Conservation (phyloP, 2,888 invertebrate species). For the Monopis laevigella region DNA sequence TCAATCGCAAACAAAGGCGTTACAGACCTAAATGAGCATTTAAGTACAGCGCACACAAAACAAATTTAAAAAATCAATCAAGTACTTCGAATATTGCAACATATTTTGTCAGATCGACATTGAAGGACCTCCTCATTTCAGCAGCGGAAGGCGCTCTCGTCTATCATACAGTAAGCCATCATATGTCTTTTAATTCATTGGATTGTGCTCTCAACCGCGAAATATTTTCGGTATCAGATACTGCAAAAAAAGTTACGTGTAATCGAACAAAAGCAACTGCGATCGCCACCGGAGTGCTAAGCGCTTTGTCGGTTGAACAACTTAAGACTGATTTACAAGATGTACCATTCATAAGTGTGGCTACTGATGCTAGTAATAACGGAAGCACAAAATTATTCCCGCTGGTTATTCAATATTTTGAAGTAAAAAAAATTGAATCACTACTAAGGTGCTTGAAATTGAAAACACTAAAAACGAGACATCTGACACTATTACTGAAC, state of each 20-base stretch:
- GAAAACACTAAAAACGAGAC: constrained; percentile 16
- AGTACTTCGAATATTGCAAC: background rate
- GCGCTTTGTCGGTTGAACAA: constrained; percentile 11
- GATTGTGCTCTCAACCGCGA: constrained; percentile 15
- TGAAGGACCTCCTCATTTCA: background rate
- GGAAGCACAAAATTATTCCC: constrained; percentile 15
- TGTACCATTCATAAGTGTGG: constrained; percentile 14
- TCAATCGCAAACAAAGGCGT: background rate
- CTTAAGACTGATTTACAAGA: constrained; percentile 13
- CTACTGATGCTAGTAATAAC: constrained; percentile 14
- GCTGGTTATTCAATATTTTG: constrained; percentile 16
- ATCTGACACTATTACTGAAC: constrained; percentile 12
- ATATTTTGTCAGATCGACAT: background rate
- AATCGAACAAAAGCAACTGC: constrained; percentile 16
- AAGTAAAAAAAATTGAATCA: too few species aligned
- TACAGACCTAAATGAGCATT: background rate
- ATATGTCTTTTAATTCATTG: constrained; percentile 16
- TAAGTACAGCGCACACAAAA: background rate
- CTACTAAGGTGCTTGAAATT: too few species aligned
- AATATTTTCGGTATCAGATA: constrained; percentile 15
- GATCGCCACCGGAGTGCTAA: constrained; percentile 17
- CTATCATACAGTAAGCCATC: constrained; percentile 15
- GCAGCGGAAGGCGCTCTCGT: constrained; percentile 10
- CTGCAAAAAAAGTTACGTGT: constrained; percentile 13
- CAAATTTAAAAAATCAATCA: background rate